phyloP scores from a whole-genome alignment of 2,797 vertebrate genomes.

The Onychomys leucogaster region DNA sequence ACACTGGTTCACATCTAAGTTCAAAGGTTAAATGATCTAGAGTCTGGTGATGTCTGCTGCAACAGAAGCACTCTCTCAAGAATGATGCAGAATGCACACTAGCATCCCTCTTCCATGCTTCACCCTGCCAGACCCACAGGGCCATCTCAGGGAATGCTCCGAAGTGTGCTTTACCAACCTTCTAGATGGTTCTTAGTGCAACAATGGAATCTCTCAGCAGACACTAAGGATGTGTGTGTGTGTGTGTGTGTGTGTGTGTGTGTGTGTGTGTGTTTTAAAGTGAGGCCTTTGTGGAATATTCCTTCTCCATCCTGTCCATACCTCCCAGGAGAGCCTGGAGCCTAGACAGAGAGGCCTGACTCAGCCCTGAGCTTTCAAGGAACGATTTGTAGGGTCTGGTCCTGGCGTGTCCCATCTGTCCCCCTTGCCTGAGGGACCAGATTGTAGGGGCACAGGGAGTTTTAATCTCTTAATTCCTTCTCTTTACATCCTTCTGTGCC shows the following conservation, averaged over 20 bases:
- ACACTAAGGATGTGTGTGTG: no score
- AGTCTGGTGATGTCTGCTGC: background rate
- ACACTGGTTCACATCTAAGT: background rate
- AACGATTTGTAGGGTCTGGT: background rate
- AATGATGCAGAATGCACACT: background rate
- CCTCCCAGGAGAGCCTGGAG: background rate
- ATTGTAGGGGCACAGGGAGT: slow-evolving; percentile 61
- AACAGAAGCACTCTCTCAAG: background rate
- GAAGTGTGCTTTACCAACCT: no score
- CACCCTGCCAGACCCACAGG: background rate
- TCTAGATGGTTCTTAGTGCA: background rate
- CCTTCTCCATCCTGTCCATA: background rate
- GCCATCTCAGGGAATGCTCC: background rate
- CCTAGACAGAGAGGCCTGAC: background rate
- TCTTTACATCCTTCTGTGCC: slow-evolving; percentile 2
- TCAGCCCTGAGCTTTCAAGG: background rate
- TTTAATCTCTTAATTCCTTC: slow-evolving; percentile 79
- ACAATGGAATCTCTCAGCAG: no score
- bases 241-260: no score
- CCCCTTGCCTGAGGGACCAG: slow-evolving; percentile 44
- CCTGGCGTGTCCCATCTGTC: background rate
- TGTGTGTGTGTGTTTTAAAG: no score
- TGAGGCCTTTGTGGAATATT: background rate
- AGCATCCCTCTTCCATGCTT: background rate
- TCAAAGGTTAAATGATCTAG: background rate